Conservation (phyloP, 2,113 vertebrate genomes). For the Macrotus californicus region DNA sequence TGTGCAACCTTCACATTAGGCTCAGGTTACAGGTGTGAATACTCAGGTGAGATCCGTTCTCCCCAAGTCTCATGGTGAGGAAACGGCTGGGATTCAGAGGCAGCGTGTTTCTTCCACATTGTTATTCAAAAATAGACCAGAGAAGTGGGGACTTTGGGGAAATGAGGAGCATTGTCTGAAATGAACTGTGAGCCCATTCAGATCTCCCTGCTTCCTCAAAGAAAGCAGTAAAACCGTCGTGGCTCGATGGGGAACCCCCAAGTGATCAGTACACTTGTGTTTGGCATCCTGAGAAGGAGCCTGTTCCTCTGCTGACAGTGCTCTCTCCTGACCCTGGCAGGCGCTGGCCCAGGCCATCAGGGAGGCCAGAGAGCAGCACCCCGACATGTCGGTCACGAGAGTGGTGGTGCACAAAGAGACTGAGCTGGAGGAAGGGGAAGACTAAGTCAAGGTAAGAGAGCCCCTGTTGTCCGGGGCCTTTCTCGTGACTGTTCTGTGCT, state of each 20-base stretch:
- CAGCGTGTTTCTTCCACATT: neutral
- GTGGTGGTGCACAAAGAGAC: conserved; percentile 99
- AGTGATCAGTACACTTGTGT: rapidly evolving
- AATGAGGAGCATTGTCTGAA: neutral
- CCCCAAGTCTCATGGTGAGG: neutral
- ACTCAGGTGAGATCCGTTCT: neutral
- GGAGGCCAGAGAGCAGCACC: conserved; percentile 99
- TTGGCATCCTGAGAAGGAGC: neutral
- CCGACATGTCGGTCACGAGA: conserved; percentile 99
- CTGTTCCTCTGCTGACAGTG: neutral
- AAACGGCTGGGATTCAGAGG: neutral
- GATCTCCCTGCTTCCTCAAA: neutral
- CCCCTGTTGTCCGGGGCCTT: neutral
- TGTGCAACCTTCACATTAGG: neutral
- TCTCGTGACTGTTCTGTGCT: rapidly evolving
- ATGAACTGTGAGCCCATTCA: neutral
- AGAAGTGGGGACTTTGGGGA: neutral
- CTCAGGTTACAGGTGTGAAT: neutral
- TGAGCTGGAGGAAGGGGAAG: conserved; percentile 93
- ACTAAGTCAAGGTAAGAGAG: conserved; percentile 77
- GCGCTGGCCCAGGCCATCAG: conserved; percentile 98
- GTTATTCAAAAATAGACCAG: neutral
- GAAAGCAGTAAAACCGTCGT: neutral
- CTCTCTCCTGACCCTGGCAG: conserved; percentile 74
- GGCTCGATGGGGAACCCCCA: rapidly evolving